These are phyloP conservation scores for Drosophila mulleri DNA, from an alignment of 2,888 invertebrate genomes.

Conservation along the genomic window DNA sequence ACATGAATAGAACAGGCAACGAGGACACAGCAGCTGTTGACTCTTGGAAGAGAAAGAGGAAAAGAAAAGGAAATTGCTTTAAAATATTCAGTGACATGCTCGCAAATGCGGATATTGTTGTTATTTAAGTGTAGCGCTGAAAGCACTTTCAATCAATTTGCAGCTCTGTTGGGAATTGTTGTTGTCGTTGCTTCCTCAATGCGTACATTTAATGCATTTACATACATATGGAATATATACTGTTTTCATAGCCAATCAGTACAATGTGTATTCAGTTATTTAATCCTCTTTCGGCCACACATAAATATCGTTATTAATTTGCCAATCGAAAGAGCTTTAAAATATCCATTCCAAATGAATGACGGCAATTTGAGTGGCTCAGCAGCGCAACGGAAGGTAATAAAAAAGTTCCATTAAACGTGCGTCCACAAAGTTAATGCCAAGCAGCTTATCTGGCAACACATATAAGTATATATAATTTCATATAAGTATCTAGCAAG, in stretches of 20 bases:
- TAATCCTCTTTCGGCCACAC: constrained; percentile 30
- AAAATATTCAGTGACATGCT: constrained; percentile 1
- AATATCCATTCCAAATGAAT: constrained; percentile 58
- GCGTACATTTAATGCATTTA: not conserved
- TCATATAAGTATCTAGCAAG: constrained; percentile 42
- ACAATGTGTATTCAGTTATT: constrained; percentile 3
- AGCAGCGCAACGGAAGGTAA: constrained; percentile 56
- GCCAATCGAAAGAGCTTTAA: constrained; percentile 61
- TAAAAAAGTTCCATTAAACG: constrained; percentile 69
- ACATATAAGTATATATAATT: constrained; percentile 47
- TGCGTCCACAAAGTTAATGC: constrained; percentile 52
- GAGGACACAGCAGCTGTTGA: constrained; percentile 23
- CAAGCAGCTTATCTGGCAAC: constrained; percentile 69
- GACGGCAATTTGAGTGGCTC: constrained; percentile 55
- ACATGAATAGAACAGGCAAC: constrained; percentile 30
- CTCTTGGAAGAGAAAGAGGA: not conserved
- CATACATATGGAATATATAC: not conserved
- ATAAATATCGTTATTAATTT: constrained; percentile 37
- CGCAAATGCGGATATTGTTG: constrained; percentile 30
- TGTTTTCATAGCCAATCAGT: constrained; percentile 7
- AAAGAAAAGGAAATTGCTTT: constrained; percentile 18
- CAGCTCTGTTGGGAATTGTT: not conserved
- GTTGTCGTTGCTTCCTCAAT: no score
- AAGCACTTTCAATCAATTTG: constrained; percentile 13
- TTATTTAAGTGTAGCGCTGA: not conserved